Evolutionary conservation across 2,797 vertebrate species (phyloP), one percentile per base, ranked within the genome.

Genomic region (Alcedo quadribrachys): DNA sequence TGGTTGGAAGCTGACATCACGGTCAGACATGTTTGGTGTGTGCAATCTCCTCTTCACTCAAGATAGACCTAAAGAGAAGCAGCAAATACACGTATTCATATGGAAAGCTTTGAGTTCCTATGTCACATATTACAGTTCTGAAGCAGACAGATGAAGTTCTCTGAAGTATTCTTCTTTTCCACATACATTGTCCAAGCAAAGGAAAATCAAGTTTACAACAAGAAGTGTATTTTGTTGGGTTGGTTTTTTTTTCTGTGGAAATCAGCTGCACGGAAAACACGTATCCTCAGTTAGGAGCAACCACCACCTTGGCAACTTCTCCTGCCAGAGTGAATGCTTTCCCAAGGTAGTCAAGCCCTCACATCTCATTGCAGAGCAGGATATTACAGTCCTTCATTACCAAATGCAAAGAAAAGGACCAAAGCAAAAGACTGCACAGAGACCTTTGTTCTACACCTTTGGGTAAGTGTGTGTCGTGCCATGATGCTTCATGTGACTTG

Each of bases 191-290:
- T n/a, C 25, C 19, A 43, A 75, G 71, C 70, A 61, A 71, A 85
- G 27, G 17, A 85, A 22, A 88, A 86, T 74, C 8, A 10, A 11
- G n/a, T 65, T 81, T 48, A 22, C 35, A 24, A 33, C 8, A 21
- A 65, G 27, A 84, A 61, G 27, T 10, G 30, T 62, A 16, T 27
- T 50, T 50, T 27, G 12, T 15, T 40, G 10, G 35, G 37, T 3
- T 37, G 14, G 14, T 4, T 19, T 75, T 6, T 19, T 78, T 66
- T 50, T 37, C 69, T 1, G 3, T 79, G 74, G 54, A 85, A 74
- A 40, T 46, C 11, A 68, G 30, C 40, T 86, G 94, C 87, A 96
- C 21, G 25, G 81, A 54, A 80, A 77, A 65, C 94, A 92, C 65
- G 54, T 93, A 94, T 78, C 30, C 75, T 50, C 65, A 40, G 63